Base-by-base conservation (phyloP, 2,113 vertebrate genomes). In the Nansenia antarctica region DNA sequence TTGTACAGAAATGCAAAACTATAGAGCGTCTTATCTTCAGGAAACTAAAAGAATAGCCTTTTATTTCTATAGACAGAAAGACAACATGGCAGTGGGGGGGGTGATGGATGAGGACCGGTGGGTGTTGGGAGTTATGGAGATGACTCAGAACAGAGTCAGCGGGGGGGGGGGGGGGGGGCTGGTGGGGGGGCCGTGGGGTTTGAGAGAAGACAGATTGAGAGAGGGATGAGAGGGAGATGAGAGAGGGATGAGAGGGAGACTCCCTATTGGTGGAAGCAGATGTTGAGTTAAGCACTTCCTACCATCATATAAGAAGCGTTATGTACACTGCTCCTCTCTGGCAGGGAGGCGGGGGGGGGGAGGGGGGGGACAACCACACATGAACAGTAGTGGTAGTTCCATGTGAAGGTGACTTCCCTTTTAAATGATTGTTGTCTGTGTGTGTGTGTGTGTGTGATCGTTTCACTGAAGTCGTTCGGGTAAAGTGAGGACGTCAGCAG, bases 271-370 rank as follows among this genome's bases (percentile, higher is more conserved):
- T 84, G 63, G 62, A 76, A 61, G 67, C 65, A 64, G 58, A 54
- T 26, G 59, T 62, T 32, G 27, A 42, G 45, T 75, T 47, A 42
- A 68, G 64, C 63, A 65, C 73, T 72, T 60, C 45, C 60, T 79
- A 80, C 85, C 82, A 82, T 84, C 83, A 83, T 83, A 76, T 71
- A 79, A 87, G 74, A 87, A 87, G 83, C 69, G 18, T 20, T 71
- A 58, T 47, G 63, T 27, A 49, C 4, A 15, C 74, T 79, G 68
- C 84, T 73, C 81, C 78, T 82, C 74, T 87, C 83, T 87, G 85
- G 80, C 82, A 85, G 72, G 74, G 60, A 14, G 58, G 29, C 29
- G 30, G 62, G 30, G 42, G 77, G 29, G n/a, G 39, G 32, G 58
- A 60, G 20, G n/a, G 9, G 30, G 31, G 26, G 11, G 24, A 65